Base-by-base conservation (phyloP, 2,888 invertebrate species). In the Sarcophaga rosellei region DNA sequence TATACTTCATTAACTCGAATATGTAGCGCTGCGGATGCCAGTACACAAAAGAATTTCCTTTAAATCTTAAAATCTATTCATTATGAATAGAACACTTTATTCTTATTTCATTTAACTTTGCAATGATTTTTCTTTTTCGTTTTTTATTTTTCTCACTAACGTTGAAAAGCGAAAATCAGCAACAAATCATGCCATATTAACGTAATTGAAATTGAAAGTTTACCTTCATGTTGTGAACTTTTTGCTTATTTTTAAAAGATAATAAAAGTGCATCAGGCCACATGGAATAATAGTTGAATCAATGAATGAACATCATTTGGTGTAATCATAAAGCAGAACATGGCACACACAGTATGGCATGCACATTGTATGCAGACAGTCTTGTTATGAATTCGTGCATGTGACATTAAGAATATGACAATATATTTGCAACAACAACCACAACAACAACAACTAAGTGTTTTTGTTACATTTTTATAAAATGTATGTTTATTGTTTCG, bases 171-270 rank as follows among this genome's bases (percentile, higher is more conserved):
- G 66, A 80, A 84, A 61, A 53, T 53, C 53, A 80, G 62, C 84
- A 74, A 86, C 81, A 75, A 78, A 78, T 86, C 86, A 86, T 61
- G 62, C 86, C 84, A 79, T 81, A 84, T 81, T 84, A 61, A 84
- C 44, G 44, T 86, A 86, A 86, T 84, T 81, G 70, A 78, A 84
- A 84, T 72, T 81, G 81, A 86, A 86, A 86, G 86, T 86, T 86
- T 86, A 75, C 81, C 86, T 86, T 86, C 86, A 75, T 35, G 53
- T 72, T 78, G 59, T 35, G 70, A 65, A 70, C 65, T 61, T 25
- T 17, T 25, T 17, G 75, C 73, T 77, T 63, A 66, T 61, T 25
- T 17, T 25, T 17, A 2, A 35, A 65, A 35, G 20, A 47, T 20
- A 70, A n/a, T 4, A 47, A 59, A 62, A 82, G 25, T 76, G 68